Conservation (phyloP, 2,797 vertebrate genomes). For the Molossus molossus region DNA sequence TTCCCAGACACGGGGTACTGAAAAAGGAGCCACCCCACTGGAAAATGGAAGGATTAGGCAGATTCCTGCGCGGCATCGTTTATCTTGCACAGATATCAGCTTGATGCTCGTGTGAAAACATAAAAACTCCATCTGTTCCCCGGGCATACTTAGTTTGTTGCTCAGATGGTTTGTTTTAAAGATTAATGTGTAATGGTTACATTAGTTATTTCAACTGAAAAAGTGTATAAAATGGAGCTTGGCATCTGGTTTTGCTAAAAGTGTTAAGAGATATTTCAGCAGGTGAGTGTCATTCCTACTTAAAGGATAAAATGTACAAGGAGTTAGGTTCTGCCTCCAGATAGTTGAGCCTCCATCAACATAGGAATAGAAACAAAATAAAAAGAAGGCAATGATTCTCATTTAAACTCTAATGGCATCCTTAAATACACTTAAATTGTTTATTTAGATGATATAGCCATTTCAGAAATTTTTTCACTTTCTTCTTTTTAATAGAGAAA, state of each 20-base stretch:
- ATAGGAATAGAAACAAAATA: neutral
- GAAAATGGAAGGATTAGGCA: conserved; percentile 49
- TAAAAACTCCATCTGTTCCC: conserved; percentile 70
- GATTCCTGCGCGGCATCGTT: conserved; percentile 31
- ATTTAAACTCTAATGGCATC: neutral
- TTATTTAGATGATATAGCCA: neutral
- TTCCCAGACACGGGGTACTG: conserved; percentile 53
- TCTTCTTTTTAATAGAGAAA: neutral
- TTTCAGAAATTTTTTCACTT: conserved; percentile 36
- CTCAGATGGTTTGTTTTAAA: conserved; percentile 80
- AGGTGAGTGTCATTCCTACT: conserved; percentile 44
- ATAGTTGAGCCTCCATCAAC: neutral
- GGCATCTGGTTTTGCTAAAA: conserved; percentile 79
- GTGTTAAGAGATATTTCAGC: conserved; percentile 73
- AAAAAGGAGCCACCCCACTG: conserved; percentile 63
- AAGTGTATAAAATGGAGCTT: conserved; percentile 49
- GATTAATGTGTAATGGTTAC: conserved; percentile 78
- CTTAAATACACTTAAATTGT: neutral
- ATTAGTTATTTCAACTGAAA: conserved; percentile 68
- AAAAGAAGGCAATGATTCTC: conserved; percentile 50
- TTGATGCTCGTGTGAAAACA: conserved; percentile 48
- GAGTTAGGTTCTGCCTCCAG: conserved; percentile 44
- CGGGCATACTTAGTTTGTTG: neutral
- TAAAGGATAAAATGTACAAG: conserved; percentile 64
- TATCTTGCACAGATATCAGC: conserved; percentile 60